Base-by-base conservation (phyloP, 2,888 invertebrate genomes). In the Drosophila lutescens region DNA sequence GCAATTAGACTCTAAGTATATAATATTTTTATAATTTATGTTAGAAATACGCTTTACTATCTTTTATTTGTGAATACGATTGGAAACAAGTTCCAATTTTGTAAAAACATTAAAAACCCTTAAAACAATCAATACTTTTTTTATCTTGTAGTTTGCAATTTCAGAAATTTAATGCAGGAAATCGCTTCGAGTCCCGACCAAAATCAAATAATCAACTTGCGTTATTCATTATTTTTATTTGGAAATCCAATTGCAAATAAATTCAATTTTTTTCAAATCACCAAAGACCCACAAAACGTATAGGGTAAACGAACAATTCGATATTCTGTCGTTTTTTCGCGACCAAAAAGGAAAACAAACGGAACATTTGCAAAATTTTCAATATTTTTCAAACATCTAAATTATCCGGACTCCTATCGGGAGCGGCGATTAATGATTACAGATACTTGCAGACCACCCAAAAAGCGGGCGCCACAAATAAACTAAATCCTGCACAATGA, bases 1-100 rank as follows among this genome's bases (percentile, higher is more conserved):
- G 15, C 38, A 36, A 13, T 7, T 58, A 46, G 50, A 34, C 40
- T 12, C 43, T 58, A 60, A 32, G 60, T 56, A 76, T 58, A 63
- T 51, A 76, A 61, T 82, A 79, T 66, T 79, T 82, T 77, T 82
- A 82, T 82, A 82, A 85, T 82, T 82, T 82, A 82, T 82, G 80
- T 80, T 82, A 82, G 82, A 76, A 51, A 61, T 85, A 83, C 84
- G 77, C 80, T 82, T 82, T 67, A 85, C 74, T 79, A 84, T 41
- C 54, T 78, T 77, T 83, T 83, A 79, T 79, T 74, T 80, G 78
- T 86, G 77, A 69, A 59, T 86, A 62, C 72, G 75, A 63, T 78
- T 78, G 80, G 70, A 82, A 78, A 80, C 80, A 65, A 70, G 73
- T 80, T 85, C 71, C 70, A 82, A 65, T 57, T 74, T 74, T 60